Base-by-base conservation (phyloP, 2,888 invertebrate genomes). In the Yponomeuta cagnagella region DNA sequence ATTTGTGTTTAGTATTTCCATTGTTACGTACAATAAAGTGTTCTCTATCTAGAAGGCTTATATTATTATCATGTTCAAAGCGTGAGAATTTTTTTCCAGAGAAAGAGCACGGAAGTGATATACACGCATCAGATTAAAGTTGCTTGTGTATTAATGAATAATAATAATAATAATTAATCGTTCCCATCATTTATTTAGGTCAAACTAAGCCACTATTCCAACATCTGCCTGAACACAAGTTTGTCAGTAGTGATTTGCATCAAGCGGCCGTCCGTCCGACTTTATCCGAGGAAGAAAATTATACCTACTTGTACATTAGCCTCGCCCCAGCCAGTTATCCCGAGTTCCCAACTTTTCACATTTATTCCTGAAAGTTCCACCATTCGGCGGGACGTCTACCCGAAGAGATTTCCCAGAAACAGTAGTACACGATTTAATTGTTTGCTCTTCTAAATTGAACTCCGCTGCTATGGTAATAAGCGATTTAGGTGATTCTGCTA, bases 341-440 rank as follows among this genome's bases (percentile, higher is more conserved):
- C n/a, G 33, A 65, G 65, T 65, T 70, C 74, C 70, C 78, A 86
- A 89, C 81, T 88, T 88, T 87, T 78, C 83, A 79, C 86, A 87
- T 87, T 88, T 83, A 86, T 86, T 79, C 78, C 73, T 72, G 73
- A 81, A 87, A 87, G 81, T 87, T 87, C 72, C 73, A 73, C 79
- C 79, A 77, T 82, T 79, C 73, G 68, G 72, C 12, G 31, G 30
- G 31, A 31, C 68, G 73, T 75, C 74, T 76, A 73, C 74, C 74
- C 76, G 74, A 73, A 68, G 68, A 64, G 66, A 69, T 69, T 71
- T 65, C 66, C 52, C 70, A 71, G 73, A 72, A 73, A 72, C 71
- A 71, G 65, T 72, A 63, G 58, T 71, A 74, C 73, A 74, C 75
- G 76, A 76, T 78, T 77, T 77, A 75, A 80, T 80, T 82, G 76